Conservation (phyloP, 2,888 invertebrate species). For the Mellilla xanthometata region DNA sequence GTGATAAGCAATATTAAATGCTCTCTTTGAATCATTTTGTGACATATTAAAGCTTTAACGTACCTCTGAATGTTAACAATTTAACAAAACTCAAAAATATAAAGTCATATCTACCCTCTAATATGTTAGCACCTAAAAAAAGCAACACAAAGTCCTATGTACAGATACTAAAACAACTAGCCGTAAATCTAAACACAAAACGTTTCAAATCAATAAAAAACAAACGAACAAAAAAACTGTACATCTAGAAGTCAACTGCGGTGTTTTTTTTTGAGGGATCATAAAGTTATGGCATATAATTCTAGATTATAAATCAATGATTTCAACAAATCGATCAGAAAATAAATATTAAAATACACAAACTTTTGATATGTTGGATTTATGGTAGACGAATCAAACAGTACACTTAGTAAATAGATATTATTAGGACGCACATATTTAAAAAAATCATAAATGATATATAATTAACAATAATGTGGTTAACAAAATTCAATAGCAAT, state of each 20-base stretch:
- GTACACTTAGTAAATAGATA: conserved; percentile 10
- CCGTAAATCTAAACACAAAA: conserved; percentile 64
- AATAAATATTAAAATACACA: conserved; percentile 16
- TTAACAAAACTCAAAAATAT: conserved; percentile 36
- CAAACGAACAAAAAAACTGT: conserved; percentile 74
- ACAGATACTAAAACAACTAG: conserved; percentile 70
- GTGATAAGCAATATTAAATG: conserved; percentile 26
- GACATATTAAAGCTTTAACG: conserved; percentile 60
- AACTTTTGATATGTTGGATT: conserved; percentile 29
- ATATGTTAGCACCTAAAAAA: conserved; percentile 73
- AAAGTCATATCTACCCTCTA: conserved; percentile 31
- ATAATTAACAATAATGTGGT: conserved; percentile 19
- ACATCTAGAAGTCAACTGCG: conserved; percentile 67
- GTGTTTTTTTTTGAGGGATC: conserved; percentile 50
- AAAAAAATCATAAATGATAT: conserved; percentile 27
- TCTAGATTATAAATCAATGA: conserved; percentile 38
- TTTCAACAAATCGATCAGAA: conserved; percentile 1
- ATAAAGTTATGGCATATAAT: conserved; percentile 66
- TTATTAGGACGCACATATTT: conserved; percentile 13
- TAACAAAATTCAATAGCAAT: conserved; percentile 14
- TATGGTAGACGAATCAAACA: conserved; percentile 23
- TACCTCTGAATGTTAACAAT: conserved; percentile 34
- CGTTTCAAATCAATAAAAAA: conserved; percentile 59
- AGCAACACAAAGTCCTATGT: conserved; percentile 71
- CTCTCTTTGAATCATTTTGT: conserved; percentile 48